A percentile compares a stretch with the other conserved stretches of the same genome.
Evolutionary conservation across 2,888 invertebrate species (phyloP).

Genomic region (Diachrysia chrysitis): DNA sequence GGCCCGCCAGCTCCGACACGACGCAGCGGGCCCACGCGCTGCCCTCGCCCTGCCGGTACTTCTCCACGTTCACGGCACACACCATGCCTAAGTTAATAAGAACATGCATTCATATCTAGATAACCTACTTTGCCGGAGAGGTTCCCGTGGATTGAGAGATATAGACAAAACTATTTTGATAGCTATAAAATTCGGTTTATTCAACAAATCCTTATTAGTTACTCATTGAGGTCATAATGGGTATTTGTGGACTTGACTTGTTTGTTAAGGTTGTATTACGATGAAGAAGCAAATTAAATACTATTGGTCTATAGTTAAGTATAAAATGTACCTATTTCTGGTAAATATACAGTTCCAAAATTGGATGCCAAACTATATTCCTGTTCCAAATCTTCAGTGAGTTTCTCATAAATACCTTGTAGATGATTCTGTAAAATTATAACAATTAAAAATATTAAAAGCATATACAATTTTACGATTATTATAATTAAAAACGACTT

Average conservation of each 20-base stretch:
- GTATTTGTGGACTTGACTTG: no score
- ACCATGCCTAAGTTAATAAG: constrained; percentile 70
- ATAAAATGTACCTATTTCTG: constrained; percentile 83
- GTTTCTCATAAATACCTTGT: constrained; percentile 74
- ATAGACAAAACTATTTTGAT: no score
- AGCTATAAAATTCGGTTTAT: no score
- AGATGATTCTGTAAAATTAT: constrained; percentile 69
- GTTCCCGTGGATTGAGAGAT: no score
- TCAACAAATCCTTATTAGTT: no score
- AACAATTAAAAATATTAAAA: not conserved
- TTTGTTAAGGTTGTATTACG: no score
- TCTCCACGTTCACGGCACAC: constrained; percentile 72
- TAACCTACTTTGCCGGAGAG: no score
- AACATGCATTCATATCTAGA: no score
- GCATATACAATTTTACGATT: not conserved
- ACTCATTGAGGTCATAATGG: no score
- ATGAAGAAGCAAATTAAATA: no score
- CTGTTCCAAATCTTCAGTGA: constrained; percentile 83
- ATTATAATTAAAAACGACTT: constrained; percentile 30
- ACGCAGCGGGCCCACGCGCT: constrained; percentile 90
- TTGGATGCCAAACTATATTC: constrained; percentile 72
- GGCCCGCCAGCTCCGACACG: constrained; percentile 82
- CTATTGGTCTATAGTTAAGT: no score
- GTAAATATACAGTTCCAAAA: constrained; percentile 78
- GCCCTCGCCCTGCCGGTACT: constrained; percentile 68